phyloP scores from a whole-genome alignment of 2,888 invertebrate species.

The Caenorhabditis imperialis region DNA sequence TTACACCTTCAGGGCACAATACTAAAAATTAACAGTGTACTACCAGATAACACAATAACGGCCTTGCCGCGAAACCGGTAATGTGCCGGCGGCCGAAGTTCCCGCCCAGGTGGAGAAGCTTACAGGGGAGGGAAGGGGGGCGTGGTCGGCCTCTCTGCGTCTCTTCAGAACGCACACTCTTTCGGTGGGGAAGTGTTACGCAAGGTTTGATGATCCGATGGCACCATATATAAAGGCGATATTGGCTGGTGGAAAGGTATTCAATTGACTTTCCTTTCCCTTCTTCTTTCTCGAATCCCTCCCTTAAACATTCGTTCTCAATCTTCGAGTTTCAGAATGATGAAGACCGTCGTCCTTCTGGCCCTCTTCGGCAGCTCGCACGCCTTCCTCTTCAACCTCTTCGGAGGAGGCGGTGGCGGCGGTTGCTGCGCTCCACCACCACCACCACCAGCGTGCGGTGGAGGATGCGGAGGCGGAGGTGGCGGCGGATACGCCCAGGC shows the following conservation, averaged over 20 bases:
- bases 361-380: slow-evolving; percentile 26
- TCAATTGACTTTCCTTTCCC: background rate
- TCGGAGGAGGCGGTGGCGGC: slow-evolving; percentile 18
- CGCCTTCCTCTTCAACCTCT: slow-evolving; percentile 38
- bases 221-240: slow-evolving; percentile 45
- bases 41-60: slow-evolving; percentile 13
- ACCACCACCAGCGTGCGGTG: slow-evolving; percentile 17
- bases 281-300: slow-evolving; percentile 3
- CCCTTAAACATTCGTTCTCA: background rate
- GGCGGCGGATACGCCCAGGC: slow-evolving; percentile 44
- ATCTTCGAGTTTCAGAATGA: slow-evolving; percentile 4
- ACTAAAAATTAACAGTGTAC: too few relatives aligned
- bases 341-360: slow-evolving; percentile 23
- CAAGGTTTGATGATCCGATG: slow-evolving; percentile 49
- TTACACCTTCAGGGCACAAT: too few relatives aligned
- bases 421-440: slow-evolving; percentile 21
- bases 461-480: background rate
- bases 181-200: slow-evolving; percentile 19
- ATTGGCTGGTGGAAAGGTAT: background rate
- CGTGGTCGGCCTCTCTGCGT: slow-evolving; percentile 6
- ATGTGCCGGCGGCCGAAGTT: slow-evolving; percentile 10
- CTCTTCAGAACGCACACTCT: background rate
- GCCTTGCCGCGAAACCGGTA: slow-evolving; percentile 46
- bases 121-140: slow-evolving; percentile 5
- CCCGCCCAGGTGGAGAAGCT: slow-evolving; percentile 9